Percentiles rank a stretch among this genome's conserved stretches.
Evolutionary conservation across 2,888 invertebrate species (phyloP).

Genomic region (Campoplex nolae): DNA sequence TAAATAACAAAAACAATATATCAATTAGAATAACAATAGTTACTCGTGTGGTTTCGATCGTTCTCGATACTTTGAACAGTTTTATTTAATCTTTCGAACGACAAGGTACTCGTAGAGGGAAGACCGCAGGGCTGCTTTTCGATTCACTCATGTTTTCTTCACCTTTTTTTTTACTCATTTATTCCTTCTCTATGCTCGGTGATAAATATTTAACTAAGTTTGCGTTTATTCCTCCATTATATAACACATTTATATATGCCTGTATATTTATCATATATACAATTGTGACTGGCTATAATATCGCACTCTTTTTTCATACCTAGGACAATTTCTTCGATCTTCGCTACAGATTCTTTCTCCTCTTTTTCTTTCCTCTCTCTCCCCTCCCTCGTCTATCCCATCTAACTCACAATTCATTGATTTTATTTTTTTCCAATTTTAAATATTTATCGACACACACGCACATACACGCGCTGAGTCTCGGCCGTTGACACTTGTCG

Average conservation of each 20-base stretch:
- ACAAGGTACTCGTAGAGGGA: slow-evolving; percentile 65
- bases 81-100: slow-evolving; percentile 53
- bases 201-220: slow-evolving; percentile 46
- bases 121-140: slow-evolving; percentile 65
- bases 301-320: slow-evolving; percentile 17
- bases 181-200: slow-evolving; percentile 47
- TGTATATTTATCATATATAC: slow-evolving; percentile 26
- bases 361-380: slow-evolving; percentile 11
- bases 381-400: background rate
- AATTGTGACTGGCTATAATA: slow-evolving; percentile 10
- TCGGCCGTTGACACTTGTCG: slow-evolving; percentile 70
- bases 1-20: slow-evolving; percentile 46
- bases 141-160: slow-evolving; percentile 42
- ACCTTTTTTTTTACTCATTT: slow-evolving; percentile 47
- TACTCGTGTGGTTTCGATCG: slow-evolving; percentile 60
- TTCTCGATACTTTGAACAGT: slow-evolving; percentile 15
- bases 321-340: slow-evolving; percentile 4
- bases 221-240: slow-evolving; percentile 54
- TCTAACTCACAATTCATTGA: background rate
- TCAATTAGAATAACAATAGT: slow-evolving; percentile 54
- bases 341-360: slow-evolving; percentile 3
- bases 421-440: background rate
- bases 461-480: slow-evolving; percentile 53
- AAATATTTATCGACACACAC: slow-evolving; percentile 35
- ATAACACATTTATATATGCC: slow-evolving; percentile 44